phyloP scores from a whole-genome alignment of 2,888 invertebrate species.

The Pheosia tremula region DNA sequence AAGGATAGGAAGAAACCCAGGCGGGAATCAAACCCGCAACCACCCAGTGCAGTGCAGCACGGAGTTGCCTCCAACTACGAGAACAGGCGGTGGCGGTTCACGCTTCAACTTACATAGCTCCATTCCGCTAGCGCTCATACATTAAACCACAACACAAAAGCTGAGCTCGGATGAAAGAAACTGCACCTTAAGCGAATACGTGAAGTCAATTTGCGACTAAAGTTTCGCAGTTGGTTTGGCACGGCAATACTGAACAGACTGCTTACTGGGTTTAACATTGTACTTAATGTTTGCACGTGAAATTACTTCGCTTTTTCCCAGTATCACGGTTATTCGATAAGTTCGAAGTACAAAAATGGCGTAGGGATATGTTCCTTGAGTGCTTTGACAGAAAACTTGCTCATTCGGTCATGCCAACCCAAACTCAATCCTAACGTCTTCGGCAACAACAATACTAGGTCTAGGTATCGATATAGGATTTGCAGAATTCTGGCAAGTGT shows the following conservation, averaged over 20 bases:
- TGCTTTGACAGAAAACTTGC: too few relatives aligned
- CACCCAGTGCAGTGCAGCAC: too few relatives aligned
- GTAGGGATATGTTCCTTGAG: slow-evolving; percentile 7
- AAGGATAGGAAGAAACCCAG: too few relatives aligned
- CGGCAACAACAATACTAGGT: too few relatives aligned
- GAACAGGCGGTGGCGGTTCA: too few relatives aligned
- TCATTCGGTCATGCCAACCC: too few relatives aligned
- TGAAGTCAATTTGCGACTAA: slow-evolving; percentile 83
- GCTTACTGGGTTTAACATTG: slow-evolving; percentile 61
- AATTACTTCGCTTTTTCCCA: slow-evolving; percentile 47
- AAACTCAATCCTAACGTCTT: too few relatives aligned
- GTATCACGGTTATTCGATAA: slow-evolving; percentile 38
- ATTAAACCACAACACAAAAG: slow-evolving; percentile 45
- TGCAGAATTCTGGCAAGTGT: too few relatives aligned
- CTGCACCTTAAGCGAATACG: slow-evolving; percentile 82
- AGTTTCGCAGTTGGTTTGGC: slow-evolving; percentile 73
- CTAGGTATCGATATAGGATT: too few relatives aligned
- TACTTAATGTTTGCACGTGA: slow-evolving; percentile 61
- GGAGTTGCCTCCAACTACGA: too few relatives aligned
- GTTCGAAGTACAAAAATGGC: slow-evolving; percentile 21
- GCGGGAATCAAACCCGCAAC: too few relatives aligned
- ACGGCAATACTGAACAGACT: slow-evolving; percentile 50
- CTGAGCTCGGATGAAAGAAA: slow-evolving; percentile 78
- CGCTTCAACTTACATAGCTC: too few relatives aligned
- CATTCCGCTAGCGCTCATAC: slow-evolving; percentile 36